Base-by-base conservation (phyloP, 2,888 invertebrate genomes). In the Dermolepida albohirtum region DNA sequence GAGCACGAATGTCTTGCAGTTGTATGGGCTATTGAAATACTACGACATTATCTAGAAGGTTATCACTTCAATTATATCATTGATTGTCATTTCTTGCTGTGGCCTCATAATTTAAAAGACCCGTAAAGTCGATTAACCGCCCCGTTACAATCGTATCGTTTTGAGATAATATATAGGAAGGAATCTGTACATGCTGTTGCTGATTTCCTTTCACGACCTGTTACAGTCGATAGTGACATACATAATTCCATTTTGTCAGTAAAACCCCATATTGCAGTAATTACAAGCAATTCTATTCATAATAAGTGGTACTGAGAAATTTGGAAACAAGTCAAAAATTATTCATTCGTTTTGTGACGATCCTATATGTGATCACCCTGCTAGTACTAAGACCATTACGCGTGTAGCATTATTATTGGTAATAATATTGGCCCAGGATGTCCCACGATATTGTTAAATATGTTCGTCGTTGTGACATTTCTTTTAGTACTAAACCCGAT, bases 371-470 rank as follows among this genome's bases (percentile, higher is more conserved):
- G 29, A 29, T 5, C 29, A 4, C 29, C 4, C 5, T 29, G 4
- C 29, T 29, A 4, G 5, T 29, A 29, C 29, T 29, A 4, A 29
- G 29, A n/a, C n/a, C n/a, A n/a, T n/a, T n/a, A n/a, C n/a, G n/a
- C n/a, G n/a, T n/a, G n/a, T n/a, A n/a, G 29, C 4, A 6, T 29
- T 29, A 6, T 5, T 5, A 29, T 29, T 29, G 29, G 29, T 29
- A 11, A 5, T 74, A 71, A 65, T 75, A 71, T 49, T 77, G 75
- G 76, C 76, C 77, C 1, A 71, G 67, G 22, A 70, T 75, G 66
- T 29, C 47, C 6, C 22, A 17, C 0, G 74, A 75, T 59, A 68
- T 77, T 6, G 66, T 70, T 7, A 47, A 62, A 11, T n/a, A n/a
- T n/a, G n/a, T n/a, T n/a, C n/a, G n/a, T n/a, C n/a, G n/a, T n/a